Evolutionary conservation across 2,797 vertebrate species (phyloP), one percentile per base, ranked within the genome.

Genomic region (Microctenopoma stevenorrisi): DNA sequence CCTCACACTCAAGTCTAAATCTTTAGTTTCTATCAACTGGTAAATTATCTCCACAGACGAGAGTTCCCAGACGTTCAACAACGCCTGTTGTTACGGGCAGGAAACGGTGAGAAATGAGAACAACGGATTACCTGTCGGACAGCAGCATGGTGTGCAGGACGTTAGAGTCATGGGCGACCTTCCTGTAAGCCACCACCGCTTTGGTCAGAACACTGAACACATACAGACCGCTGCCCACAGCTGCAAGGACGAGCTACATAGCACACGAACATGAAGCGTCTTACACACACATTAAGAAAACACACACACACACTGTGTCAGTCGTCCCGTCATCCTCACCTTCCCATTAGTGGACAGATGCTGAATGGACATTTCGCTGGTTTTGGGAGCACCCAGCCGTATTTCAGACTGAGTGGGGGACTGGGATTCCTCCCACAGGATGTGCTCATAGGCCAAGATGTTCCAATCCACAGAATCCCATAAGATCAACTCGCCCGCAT

Each of bases 211-310:
- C 79, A 78, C 94, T 95, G 92, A 98, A 99, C 38, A 99, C 95
- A 0, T 96, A 98, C 76, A 99, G 93, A 28, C 97, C 97, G 68
- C 96, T 96, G 81, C 98, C 97, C 85, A 98, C 95, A 1, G 97
- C 97, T 47, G 95, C 96, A 76, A 96, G 95, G 77, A 99, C 79
- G 75, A 91, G 92, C 97, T 98, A 57, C 63, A 64, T 28, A 13
- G 79, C 43, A 72, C 49, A 72, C 38, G 67, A 0, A 62, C 3
- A 28, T 7, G 3, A 46, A 1, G 4, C 33, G 13, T 1, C 7
- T 56, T 14, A 22, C 8, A 7, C 0, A 28, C 9, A 65, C 0
- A 8, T 6, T 0, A 12, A 22, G 14, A 46, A 28, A 47, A 33
- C 47, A 37, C 28, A 47, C 1, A 22, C 16, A 4, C 16, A 4